Evolutionary conservation across 2,888 invertebrate species (phyloP).

Genomic region (Diabrotica balteata): DNA sequence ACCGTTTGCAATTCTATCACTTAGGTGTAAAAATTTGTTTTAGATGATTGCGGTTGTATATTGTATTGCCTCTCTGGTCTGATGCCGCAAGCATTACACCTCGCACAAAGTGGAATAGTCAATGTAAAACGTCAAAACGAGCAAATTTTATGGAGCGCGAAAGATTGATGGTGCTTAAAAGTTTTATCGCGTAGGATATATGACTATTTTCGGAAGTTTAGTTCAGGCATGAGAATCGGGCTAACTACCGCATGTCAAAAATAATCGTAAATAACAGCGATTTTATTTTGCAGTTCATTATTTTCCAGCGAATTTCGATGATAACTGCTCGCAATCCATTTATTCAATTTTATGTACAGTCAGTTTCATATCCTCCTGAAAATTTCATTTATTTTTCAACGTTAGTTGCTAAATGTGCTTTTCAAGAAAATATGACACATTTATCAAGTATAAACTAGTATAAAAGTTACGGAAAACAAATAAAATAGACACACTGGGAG

Average conservation of each 20-base stretch:
- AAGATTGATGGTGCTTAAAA: conserved; percentile 41
- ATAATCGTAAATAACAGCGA: conserved; percentile 28
- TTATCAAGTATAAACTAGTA: too few species aligned
- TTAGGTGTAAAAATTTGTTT: conserved; percentile 28
- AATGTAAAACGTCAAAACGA: conserved; percentile 38
- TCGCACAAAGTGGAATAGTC: conserved; percentile 31
- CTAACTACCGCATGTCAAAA: conserved; percentile 23
- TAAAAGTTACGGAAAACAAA: too few species aligned
- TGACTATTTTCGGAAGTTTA: conserved; percentile 34
- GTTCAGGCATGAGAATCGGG: conserved; percentile 31
- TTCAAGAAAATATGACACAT: too few species aligned
- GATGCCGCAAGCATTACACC: conserved; percentile 30
- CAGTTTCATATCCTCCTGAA: too few species aligned
- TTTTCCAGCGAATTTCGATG: conserved; percentile 20
- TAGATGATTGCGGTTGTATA: conserved; percentile 26
- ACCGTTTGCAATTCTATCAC: conserved; percentile 4
- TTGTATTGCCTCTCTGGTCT: conserved; percentile 9
- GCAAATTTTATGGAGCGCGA: conserved; percentile 39
- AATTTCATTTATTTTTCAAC: too few species aligned
- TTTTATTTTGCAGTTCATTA: conserved; percentile 27
- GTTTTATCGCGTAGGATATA: conserved; percentile 39
- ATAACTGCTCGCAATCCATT: conserved; percentile 21
- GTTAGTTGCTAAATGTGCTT: too few species aligned
- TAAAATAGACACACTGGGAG: too few species aligned
- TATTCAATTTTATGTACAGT: conserved; percentile 4